Conservation (phyloP, 2,797 vertebrate genomes). For the Astyanax mexicanus region DNA sequence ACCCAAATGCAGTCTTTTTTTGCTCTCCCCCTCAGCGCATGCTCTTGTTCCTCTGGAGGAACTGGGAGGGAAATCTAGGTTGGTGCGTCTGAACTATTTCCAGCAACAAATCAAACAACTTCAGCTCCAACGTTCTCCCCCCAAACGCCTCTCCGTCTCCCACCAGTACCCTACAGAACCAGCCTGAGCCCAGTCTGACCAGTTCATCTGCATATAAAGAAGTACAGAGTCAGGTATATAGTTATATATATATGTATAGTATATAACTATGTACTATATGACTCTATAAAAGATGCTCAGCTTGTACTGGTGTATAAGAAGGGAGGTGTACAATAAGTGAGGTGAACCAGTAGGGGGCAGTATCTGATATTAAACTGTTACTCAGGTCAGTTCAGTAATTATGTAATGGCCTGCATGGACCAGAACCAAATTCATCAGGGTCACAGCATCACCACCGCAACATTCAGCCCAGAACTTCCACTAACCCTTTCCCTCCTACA, state of each 20-base stretch:
- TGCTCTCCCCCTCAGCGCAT: slow-evolving; percentile 32
- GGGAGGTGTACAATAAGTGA: background rate
- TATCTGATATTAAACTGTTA: slow-evolving; percentile 13
- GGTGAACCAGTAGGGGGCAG: slow-evolving; percentile 36
- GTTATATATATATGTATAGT: no score
- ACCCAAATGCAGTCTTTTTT: slow-evolving; percentile 49
- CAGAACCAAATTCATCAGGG: slow-evolving; percentile 9
- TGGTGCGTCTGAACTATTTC: slow-evolving; percentile 51
- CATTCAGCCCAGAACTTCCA: background rate
- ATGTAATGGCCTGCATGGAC: slow-evolving; percentile 10
- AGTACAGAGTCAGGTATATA: no score
- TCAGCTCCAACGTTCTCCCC: slow-evolving; percentile 26
- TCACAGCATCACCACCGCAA: slow-evolving; percentile 4
- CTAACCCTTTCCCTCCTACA: background rate
- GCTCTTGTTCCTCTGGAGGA: slow-evolving; percentile 54
- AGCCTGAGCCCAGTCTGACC: background rate
- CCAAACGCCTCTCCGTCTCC: slow-evolving; percentile 4
- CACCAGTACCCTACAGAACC: slow-evolving; percentile 29
- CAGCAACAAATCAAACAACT: slow-evolving; percentile 31
- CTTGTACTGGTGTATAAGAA: background rate
- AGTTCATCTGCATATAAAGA: background rate
- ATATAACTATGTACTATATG: background rate
- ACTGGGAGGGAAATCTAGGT: slow-evolving; percentile 54
- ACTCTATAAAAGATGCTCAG: background rate
- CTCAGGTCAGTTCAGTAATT: background rate